Evolutionary conservation across 2,113 vertebrate genomes (phyloP).

Genomic region (Myrmecobius fasciatus): DNA sequence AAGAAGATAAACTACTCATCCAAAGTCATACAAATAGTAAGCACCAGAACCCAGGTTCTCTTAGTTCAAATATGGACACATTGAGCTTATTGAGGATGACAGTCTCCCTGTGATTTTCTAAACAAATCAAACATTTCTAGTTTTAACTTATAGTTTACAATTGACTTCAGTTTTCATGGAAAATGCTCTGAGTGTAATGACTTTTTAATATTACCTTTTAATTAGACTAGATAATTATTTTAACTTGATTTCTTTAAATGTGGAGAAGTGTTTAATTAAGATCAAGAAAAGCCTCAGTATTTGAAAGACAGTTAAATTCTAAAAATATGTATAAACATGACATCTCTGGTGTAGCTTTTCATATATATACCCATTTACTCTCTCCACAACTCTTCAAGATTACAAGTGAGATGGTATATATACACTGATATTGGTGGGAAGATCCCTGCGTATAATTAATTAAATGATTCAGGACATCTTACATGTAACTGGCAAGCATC

Average conservation of each 20-base stretch:
- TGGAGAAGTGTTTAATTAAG: neutral
- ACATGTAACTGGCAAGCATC: too few species aligned
- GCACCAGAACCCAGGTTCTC: neutral
- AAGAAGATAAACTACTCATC: neutral
- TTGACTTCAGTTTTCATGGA: constrained; percentile 34
- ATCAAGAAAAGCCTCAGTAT: neutral
- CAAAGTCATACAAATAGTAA: neutral
- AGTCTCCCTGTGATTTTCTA: neutral
- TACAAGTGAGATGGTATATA: too few species aligned
- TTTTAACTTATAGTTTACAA: neutral
- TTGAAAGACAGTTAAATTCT: neutral
- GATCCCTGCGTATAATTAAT: too few species aligned
- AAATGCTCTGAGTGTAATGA: constrained; percentile 25
- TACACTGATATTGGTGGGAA: too few species aligned
- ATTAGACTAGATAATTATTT: constrained; percentile 23
- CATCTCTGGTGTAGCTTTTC: too few species aligned
- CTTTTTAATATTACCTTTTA: neutral
- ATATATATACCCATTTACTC: too few species aligned
- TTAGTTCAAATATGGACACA: neutral
- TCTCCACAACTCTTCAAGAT: too few species aligned
- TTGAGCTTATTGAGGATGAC: neutral
- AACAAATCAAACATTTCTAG: neutral
- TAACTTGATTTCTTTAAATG: constrained; percentile 7
- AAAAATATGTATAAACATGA: neutral
- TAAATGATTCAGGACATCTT: too few species aligned